A percentile compares a stretch with the other conserved stretches of the same genome.
Conservation (phyloP, 2,797 vertebrate genomes). For the Australoheros facetus region DNA sequence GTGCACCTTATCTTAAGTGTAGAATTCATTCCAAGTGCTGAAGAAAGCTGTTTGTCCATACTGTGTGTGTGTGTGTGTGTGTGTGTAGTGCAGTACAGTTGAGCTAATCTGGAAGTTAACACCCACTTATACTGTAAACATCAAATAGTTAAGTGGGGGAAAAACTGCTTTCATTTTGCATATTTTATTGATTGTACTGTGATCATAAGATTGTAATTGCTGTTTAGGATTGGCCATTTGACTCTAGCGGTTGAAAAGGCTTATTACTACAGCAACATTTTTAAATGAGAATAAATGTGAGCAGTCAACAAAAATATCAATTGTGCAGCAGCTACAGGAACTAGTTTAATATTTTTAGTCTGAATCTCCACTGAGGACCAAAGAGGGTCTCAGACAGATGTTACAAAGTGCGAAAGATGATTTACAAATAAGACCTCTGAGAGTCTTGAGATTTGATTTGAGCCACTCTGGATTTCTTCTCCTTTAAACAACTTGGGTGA, state of each 20-base stretch:
- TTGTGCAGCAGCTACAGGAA: conserved; percentile 33
- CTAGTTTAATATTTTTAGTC: conserved; percentile 19
- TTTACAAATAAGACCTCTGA: conserved; percentile 16
- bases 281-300: conserved; percentile 24
- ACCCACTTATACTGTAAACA: conserved; percentile 47
- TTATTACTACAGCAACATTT: conserved; percentile 19
- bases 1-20: conserved; percentile 70
- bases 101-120: conserved; percentile 46
- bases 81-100: conserved; percentile 15
- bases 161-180: not conserved
- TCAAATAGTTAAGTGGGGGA: conserved; percentile 1
- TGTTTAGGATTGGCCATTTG: not conserved
- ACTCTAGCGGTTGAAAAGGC: not conserved
- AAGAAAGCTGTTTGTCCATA: conserved; percentile 44
- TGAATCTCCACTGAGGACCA: conserved; percentile 25
- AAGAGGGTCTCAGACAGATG: conserved; percentile 29
- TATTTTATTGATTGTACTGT: conserved; percentile 19
- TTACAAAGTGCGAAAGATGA: conserved; percentile 19
- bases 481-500: conserved; percentile 34
- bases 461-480: conserved; percentile 34
- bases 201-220: not conserved
- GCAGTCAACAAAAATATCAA: conserved; percentile 24
- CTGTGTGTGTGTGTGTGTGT: conserved; percentile 19
- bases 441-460: conserved; percentile 33
- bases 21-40: conserved; percentile 60